Evolutionary conservation across 1,140 invertebrate genomes (phyloP), one percentile per base, ranked within the genome.

Genomic region (Leptonema lineaticorne): DNA sequence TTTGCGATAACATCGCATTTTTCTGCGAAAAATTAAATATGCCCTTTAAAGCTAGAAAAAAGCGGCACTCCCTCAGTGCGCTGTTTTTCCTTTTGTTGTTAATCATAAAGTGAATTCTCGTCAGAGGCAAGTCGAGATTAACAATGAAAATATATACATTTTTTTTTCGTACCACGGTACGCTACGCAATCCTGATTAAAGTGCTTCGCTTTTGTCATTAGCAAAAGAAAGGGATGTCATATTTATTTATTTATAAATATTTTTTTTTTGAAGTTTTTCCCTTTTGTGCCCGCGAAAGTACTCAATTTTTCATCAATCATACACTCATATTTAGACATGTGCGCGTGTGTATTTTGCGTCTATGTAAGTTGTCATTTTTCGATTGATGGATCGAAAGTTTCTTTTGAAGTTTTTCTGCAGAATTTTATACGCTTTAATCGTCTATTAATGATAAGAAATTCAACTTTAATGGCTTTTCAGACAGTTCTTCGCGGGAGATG

Each of bases 371-470:
- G n/a, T n/a, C n/a, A n/a, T n/a, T n/a, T n/a, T n/a, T n/a, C n/a
- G n/a, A n/a, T 50, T 50, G 50, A 53, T 53, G 50, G 50, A 53
- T 53, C 27, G 50, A 41, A 41, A 41, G 16, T 41, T 41, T 41
- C 16, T 16, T 41, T 41, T 41, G 11, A 11, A 41, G 2, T 41
- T 14, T 41, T 33, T 33, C 5, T 33, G n/a, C 45, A 48, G 16
- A 48, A 5, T 48, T 48, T 6, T n/a, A n/a, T n/a, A n/a, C n/a
- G n/a, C n/a, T n/a, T n/a, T n/a, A n/a, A n/a, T n/a, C n/a, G n/a
- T n/a, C n/a, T n/a, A n/a, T n/a, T n/a, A n/a, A n/a, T n/a, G n/a
- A n/a, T n/a, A n/a, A n/a, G n/a, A n/a, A n/a, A n/a, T n/a, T n/a
- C n/a, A n/a, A n/a, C n/a, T n/a, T n/a, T n/a, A n/a, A n/a, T n/a